A percentile compares a stretch with the other conserved stretches of the same genome.
Conservation (phyloP, 2,113 vertebrate genomes). For the Sisor rabdophorus region DNA sequence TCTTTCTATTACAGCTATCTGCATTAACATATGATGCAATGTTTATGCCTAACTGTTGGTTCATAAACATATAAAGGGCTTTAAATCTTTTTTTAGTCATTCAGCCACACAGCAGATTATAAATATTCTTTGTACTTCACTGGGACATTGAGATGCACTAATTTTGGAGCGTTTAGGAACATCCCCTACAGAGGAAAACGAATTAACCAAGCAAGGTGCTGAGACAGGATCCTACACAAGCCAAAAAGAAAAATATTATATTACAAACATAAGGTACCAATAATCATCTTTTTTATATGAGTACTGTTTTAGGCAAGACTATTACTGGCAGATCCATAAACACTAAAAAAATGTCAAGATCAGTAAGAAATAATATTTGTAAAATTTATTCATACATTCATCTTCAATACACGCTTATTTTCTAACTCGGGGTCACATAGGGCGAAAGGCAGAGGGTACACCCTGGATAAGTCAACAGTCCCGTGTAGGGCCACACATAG, state of each 20-base stretch:
- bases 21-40: background rate
- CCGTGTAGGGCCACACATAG: too few species aligned
- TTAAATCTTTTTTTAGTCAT: background rate
- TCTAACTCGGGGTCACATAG: too few species aligned
- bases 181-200: constrained; percentile 9
- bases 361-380: background rate
- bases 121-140: background rate
- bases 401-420: too few species aligned
- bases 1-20: background rate
- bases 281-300: background rate
- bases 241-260: constrained; percentile 16
- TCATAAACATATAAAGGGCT: background rate
- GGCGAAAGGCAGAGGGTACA: too few species aligned
- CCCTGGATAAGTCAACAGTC: too few species aligned
- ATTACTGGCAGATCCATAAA: background rate
- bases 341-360: background rate
- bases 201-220: constrained; percentile 26
- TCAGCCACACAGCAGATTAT: background rate
- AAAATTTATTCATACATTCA: too few species aligned
- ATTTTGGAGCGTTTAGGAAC: constrained; percentile 19
- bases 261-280: background rate
- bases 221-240: background rate
- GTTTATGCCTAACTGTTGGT: background rate
- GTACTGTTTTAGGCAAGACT: background rate
- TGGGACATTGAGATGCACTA: constrained; percentile 16